A percentile compares a stretch with the other conserved stretches of the same genome.
Conservation (phyloP, 2,797 vertebrate genomes). For the Masticophis lateralis region DNA sequence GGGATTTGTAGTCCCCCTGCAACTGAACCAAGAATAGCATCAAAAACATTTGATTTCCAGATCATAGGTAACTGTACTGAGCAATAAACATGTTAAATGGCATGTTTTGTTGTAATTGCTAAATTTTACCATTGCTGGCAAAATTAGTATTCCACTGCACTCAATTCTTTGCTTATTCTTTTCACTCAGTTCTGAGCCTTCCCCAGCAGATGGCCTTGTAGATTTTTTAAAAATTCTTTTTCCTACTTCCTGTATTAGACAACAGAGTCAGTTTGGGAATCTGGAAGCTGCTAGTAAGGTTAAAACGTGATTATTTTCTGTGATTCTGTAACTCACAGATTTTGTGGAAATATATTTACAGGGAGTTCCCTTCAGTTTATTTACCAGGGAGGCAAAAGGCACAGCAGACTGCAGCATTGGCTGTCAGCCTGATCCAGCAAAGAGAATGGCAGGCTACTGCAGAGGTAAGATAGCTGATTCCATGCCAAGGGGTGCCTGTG, state of each 20-base stretch:
- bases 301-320: constrained; percentile 19
- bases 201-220: not conserved
- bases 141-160: not conserved
- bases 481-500: not conserved
- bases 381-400: constrained; percentile 16
- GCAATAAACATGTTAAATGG: not conserved
- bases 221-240: not conserved
- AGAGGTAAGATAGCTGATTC: constrained; percentile 27
- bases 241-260: not conserved
- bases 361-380: constrained; percentile 18
- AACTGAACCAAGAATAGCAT: not conserved
- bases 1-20: not conserved
- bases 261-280: not conserved
- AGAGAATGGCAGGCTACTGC: not conserved
- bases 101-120: not conserved
- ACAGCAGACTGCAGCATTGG: constrained; percentile 5
- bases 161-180: not conserved
- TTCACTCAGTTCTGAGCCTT: not conserved
- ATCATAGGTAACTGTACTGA: not conserved
- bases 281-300: constrained; percentile 28
- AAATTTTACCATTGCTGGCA: not conserved
- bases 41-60: not conserved
- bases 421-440: not conserved
- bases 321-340: constrained; percentile 57
- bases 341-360: constrained; percentile 25